Evolutionary conservation across 2,888 invertebrate genomes (phyloP), one percentile per base, ranked within the genome.

Genomic region (Catocala fraxini): DNA sequence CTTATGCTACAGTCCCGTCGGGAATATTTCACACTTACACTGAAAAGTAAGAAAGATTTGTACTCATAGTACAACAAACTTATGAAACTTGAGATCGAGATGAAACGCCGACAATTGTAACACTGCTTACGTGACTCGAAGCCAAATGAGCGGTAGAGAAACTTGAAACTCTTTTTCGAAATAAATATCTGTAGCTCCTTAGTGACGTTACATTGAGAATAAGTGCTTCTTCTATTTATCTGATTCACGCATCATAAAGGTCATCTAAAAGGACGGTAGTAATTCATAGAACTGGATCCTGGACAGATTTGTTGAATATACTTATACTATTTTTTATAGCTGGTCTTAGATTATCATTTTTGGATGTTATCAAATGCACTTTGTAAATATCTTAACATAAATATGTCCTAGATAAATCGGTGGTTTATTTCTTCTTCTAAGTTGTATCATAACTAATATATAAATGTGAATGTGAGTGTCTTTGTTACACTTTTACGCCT

Each of bases 21-120:
- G 61, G 65, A 49, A 66, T 54, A 65, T 61, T 65, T 55, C 33
- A 39, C 47, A 58, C 11, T 52, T 55, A 56, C 49, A 62, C 65
- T 64, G 69, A 71, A 75, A 74, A 70, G 64, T 68, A 65, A 70
- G 66, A 60, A 77, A 72, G 72, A 71, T 77, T 77, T 77, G 72
- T 75, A 68, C 58, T 52, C 54, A 56, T 53, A 55, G 68, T 72
- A 73, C 60, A 68, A 58, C 57, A 73, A 65, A 75, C 71, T 75
- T 71, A 63, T 71, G 76, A 70, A 78, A 75, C 71, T 69, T 56
- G 65, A 75, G 69, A 75, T 71, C 69, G 66, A 68, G 76, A 69
- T 78, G 73, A 73, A 78, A 78, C 61, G 67, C 67, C 69, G 64
- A 60, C 76, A 78, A 77, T 69, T 73, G 73, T 78, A 70, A 70